Conservation (phyloP, 1,140 invertebrate species). For the Artemia franciscana region DNA sequence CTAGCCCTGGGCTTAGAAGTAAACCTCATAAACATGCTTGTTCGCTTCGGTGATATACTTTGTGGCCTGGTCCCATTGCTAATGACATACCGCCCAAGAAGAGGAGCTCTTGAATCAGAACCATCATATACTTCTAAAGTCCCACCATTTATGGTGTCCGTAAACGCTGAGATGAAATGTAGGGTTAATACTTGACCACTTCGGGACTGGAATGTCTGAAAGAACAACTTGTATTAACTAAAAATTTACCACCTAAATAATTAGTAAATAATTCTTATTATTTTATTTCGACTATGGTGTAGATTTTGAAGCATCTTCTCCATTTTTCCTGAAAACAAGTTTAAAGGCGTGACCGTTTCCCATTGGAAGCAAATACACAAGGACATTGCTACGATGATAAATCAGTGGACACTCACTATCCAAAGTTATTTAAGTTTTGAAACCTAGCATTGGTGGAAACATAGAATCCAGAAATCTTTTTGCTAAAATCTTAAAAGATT, state of each 20-base stretch:
- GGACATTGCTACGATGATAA: no score
- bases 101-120: constrained; percentile 33
- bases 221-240: no score
- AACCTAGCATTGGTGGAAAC: no score
- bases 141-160: constrained; percentile 25
- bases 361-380: no score
- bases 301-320: no score
- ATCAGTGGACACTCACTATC: no score
- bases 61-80: constrained; percentile 58
- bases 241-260: constrained; percentile 8
- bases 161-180: constrained; percentile 50
- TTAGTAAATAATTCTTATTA: no score
- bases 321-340: no score
- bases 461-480: no score
- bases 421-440: no score
- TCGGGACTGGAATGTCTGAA: constrained; percentile 40
- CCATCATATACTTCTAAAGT: constrained; percentile 54
- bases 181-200: constrained; percentile 54
- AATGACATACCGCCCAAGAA: constrained; percentile 38
- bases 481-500: no score
- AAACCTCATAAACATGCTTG: constrained; percentile 50
- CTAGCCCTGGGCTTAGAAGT: constrained; percentile 37
- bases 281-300: constrained; percentile 3
- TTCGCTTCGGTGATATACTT: constrained; percentile 48
- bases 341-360: no score